Conservation (phyloP, 2,888 invertebrate genomes). For the Drosophila histrio region DNA sequence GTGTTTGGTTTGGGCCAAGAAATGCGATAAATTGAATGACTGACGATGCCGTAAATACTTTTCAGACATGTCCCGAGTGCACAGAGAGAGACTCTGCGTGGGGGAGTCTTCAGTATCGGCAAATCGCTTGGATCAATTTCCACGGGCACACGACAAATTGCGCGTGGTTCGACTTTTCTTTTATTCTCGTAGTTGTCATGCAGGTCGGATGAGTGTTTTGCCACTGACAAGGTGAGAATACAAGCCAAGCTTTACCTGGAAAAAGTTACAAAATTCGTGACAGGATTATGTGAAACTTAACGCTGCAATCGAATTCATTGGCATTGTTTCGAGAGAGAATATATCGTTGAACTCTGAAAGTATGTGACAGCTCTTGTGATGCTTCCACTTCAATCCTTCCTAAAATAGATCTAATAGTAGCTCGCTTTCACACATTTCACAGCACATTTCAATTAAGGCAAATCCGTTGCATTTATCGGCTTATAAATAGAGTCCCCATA, state of each 20-base stretch:
- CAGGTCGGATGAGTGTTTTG: constrained; percentile 25
- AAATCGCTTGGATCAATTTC: constrained; percentile 79
- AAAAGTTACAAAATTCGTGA: constrained; percentile 33
- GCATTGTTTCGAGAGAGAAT: constrained; percentile 12
- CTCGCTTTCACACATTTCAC: not conserved
- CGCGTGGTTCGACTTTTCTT: constrained; percentile 77
- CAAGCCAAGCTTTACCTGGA: constrained; percentile 25
- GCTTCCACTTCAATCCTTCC: not conserved
- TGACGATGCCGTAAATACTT: constrained; percentile 80
- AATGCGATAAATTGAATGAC: constrained; percentile 80
- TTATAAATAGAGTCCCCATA: constrained; percentile 12
- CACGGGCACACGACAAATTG: constrained; percentile 74
- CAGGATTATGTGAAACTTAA: constrained; percentile 34
- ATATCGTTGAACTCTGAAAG: not conserved
- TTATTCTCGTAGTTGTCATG: constrained; percentile 32
- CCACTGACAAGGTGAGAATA: constrained; percentile 65
- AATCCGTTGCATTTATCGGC: constrained; percentile 39
- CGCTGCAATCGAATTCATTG: constrained; percentile 20
- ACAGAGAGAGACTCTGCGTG: constrained; percentile 25
- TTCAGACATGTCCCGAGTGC: constrained; percentile 64
- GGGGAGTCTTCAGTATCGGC: constrained; percentile 35
- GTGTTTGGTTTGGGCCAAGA: constrained; percentile 73
- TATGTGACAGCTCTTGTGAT: not conserved
- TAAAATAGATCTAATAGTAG: not conserved
- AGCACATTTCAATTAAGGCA: constrained; percentile 31